These are phyloP conservation scores for Sitobion miscanthi DNA, from an alignment of 1,140 invertebrate genomes.

Conservation along the genomic window DNA sequence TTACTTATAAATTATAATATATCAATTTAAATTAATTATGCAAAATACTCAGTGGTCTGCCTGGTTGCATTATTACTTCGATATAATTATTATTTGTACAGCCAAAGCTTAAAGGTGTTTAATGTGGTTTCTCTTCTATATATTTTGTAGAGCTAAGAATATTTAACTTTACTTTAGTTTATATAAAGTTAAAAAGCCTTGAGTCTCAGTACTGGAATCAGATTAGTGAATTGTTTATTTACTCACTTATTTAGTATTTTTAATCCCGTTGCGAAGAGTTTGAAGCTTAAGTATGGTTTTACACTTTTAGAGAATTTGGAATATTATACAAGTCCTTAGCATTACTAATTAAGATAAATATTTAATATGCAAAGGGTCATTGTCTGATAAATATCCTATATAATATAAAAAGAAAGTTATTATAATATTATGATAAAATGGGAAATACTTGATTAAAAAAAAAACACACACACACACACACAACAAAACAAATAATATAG, in stretches of 20 bases:
- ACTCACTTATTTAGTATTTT: not conserved
- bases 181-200: not conserved
- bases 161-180: not conserved
- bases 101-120: constrained; percentile 4
- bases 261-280: not conserved
- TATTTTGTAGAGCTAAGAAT: not conserved
- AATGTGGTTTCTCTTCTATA: not conserved
- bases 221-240: constrained; percentile 13
- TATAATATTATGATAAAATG: not conserved
- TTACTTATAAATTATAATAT: not conserved
- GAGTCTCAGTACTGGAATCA: not conserved
- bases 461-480: not conserved
- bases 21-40: constrained; percentile 19
- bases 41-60: not conserved
- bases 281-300: constrained; percentile 4
- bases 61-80: not conserved
- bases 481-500: not conserved
- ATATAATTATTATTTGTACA: not conserved
- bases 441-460: not conserved
- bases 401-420: not conserved
- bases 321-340: not conserved
- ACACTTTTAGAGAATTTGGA: not conserved
- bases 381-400: not conserved
- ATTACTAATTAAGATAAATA: constrained; percentile 20
- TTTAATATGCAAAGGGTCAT: not conserved